Evolutionary conservation across 2,888 invertebrate species (phyloP).

Genomic region (Archips crataeganus): DNA sequence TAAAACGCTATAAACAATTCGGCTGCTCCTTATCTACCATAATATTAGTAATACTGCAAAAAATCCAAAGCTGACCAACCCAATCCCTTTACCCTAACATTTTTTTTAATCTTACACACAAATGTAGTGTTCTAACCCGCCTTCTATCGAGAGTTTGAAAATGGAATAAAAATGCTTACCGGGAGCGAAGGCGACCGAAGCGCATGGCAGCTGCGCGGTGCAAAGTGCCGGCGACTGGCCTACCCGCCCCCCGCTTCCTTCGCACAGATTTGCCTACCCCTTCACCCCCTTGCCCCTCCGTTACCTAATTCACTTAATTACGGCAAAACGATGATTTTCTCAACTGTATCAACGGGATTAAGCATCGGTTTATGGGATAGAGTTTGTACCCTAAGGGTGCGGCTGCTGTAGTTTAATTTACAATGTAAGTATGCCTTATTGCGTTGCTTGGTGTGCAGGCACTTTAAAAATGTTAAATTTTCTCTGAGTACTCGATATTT

Average conservation of each 20-base stretch:
- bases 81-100: background rate
- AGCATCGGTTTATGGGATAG: conserved; percentile 26
- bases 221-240: conserved; percentile 67
- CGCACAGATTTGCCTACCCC: conserved; percentile 68
- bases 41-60: no score
- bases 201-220: conserved; percentile 70
- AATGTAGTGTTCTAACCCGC: background rate
- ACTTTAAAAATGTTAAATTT: background rate
- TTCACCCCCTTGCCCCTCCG: conserved; percentile 54
- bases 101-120: background rate
- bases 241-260: conserved; percentile 63
- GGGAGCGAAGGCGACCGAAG: conserved; percentile 43
- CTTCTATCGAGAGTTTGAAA: conserved; percentile 8
- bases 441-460: background rate
- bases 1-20: no score
- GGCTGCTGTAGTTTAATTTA: background rate
- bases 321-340: conserved; percentile 40
- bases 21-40: no score
- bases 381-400: conserved; percentile 5
- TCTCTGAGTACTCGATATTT: background rate
- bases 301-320: conserved; percentile 44
- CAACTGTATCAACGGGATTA: conserved; percentile 40
- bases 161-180: conserved; percentile 47
- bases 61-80: background rate
- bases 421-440: conserved; percentile 12